These are phyloP conservation scores for Halcyon chelicuti DNA, from an alignment of 2,797 vertebrate genomes.

Conservation along the genomic window DNA sequence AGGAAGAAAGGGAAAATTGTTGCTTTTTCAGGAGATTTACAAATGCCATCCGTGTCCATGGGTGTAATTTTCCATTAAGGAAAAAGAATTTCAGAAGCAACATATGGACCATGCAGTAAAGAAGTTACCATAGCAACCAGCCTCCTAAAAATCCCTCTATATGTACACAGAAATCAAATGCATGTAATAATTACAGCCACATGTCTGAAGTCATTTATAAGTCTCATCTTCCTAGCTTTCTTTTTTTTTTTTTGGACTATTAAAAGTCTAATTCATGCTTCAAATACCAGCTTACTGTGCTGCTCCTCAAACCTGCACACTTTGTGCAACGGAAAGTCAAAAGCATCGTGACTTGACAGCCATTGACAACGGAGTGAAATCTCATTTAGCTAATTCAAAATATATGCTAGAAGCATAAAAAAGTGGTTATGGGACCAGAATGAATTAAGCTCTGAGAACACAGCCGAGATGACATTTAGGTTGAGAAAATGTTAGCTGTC, in stretches of 20 bases:
- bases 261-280: conserved; percentile 11
- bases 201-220: conserved; percentile 6
- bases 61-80: conserved; percentile 67
- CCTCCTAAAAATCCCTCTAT: conserved; percentile 33
- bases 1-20: conserved; percentile 24
- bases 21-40: conserved; percentile 45
- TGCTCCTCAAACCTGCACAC: background rate
- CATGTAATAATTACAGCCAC: background rate
- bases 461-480: conserved; percentile 17
- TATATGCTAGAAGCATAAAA: background rate
- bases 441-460: background rate
- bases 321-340: background rate
- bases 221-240: background rate
- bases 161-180: conserved; percentile 32
- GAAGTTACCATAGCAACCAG: conserved; percentile 65
- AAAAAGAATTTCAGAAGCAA: conserved; percentile 38
- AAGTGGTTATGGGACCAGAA: background rate
- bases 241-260: background rate
- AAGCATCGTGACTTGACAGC: background rate
- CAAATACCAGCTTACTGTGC: background rate
- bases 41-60: conserved; percentile 62
- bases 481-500: background rate
- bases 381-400: conserved; percentile 28
- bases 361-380: background rate
- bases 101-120: conserved; percentile 67